Conservation (phyloP, 23 tunicate genomes). For the Halocynthia roretzi region DNA sequence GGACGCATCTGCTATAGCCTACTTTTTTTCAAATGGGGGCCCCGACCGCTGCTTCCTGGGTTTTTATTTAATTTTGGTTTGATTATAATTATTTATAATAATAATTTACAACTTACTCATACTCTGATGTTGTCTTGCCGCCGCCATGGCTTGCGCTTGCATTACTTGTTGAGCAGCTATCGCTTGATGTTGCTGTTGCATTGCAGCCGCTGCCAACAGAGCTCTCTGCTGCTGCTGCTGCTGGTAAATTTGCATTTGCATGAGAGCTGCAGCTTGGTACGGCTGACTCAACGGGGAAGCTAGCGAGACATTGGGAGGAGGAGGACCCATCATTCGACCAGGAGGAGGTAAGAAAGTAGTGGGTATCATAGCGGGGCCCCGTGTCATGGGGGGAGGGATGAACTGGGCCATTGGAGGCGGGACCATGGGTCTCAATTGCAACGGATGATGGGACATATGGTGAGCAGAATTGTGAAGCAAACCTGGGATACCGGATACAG, state of each 20-base stretch:
- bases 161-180: slow-evolving; percentile 8
- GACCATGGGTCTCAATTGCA: not conserved
- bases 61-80: no score
- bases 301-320: slow-evolving; percentile 32
- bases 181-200: slow-evolving; percentile 45
- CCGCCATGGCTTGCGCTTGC: slow-evolving; percentile 46
- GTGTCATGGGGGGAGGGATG: slow-evolving; percentile 9
- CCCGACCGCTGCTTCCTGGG: no score
- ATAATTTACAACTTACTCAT: no score
- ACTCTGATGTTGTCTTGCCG: slow-evolving; percentile 35
- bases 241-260: slow-evolving; percentile 62
- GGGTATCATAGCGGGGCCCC: slow-evolving; percentile 25
- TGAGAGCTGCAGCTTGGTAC: slow-evolving; percentile 39
- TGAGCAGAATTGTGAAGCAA: no score
- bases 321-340: slow-evolving; percentile 23
- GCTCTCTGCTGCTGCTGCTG: slow-evolving; percentile 38
- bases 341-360: slow-evolving; percentile 34
- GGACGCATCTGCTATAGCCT: no score
- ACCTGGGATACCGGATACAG: no score
- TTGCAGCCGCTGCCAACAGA: slow-evolving; percentile 24
- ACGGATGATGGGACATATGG: slow-evolving; percentile 1
- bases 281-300: slow-evolving; percentile 28
- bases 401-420: slow-evolving; percentile 11
- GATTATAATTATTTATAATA: no score
- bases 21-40: no score